Percentiles rank a stretch among this genome's conserved stretches.
phyloP scores from a whole-genome alignment of 2,797 vertebrate genomes.

The Sebastes trivittatus region DNA sequence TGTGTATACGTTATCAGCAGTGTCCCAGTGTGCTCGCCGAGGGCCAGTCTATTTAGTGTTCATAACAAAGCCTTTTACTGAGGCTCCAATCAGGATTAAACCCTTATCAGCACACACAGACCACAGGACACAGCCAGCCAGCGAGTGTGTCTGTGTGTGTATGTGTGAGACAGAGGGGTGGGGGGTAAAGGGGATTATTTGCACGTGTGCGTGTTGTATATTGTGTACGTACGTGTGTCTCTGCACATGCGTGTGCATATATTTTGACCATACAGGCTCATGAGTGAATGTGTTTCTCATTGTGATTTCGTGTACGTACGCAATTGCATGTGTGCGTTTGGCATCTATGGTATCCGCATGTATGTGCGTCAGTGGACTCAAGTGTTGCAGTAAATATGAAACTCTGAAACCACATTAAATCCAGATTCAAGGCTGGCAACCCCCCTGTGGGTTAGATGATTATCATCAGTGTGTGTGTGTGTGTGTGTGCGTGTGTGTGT shows the following conservation, averaged over 20 bases:
- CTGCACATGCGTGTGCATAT: constrained; percentile 16
- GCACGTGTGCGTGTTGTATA: constrained; percentile 33
- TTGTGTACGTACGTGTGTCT: constrained; percentile 14
- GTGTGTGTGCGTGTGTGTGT: background rate
- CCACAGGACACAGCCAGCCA: constrained; percentile 78
- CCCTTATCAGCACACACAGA: constrained; percentile 81
- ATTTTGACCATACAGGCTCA: constrained; percentile 18
- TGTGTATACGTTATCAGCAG: constrained; percentile 74
- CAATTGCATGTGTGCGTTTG: background rate
- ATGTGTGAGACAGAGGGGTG: constrained; percentile 10
- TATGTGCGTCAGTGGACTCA: constrained; percentile 31
- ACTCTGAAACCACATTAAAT: constrained; percentile 56
- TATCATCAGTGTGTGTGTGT: constrained; percentile 38
- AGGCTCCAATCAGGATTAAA: constrained; percentile 83
- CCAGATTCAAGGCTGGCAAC: constrained; percentile 53
- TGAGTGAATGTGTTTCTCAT: background rate
- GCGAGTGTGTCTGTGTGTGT: constrained; percentile 14
- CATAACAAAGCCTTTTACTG: constrained; percentile 84
- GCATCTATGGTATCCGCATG: background rate
- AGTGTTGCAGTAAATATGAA: constrained; percentile 53
- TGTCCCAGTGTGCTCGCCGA: constrained; percentile 80
- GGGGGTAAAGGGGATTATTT: constrained; percentile 61
- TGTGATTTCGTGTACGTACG: background rate
- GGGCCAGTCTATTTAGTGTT: constrained; percentile 84
- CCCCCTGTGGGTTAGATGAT: constrained; percentile 54